These are phyloP conservation scores for Erebia aethiops DNA, from an alignment of 2,888 invertebrate genomes.

Conservation along the genomic window DNA sequence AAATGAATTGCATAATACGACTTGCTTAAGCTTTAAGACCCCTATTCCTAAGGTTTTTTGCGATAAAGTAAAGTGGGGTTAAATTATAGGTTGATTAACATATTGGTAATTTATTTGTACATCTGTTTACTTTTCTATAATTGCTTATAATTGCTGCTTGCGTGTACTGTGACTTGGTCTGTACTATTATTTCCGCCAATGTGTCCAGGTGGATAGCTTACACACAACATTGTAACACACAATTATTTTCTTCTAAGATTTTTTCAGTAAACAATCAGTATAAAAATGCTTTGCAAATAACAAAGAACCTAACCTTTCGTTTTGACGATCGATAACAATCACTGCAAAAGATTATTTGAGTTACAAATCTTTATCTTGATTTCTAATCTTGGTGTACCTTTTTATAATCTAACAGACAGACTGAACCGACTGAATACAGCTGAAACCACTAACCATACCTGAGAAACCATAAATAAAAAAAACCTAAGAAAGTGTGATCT, in stretches of 20 bases:
- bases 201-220: not conserved
- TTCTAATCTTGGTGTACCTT: no score
- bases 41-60: conserved; percentile 29
- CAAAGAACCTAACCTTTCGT: no score
- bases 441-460: no score
- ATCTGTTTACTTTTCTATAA: conserved; percentile 24
- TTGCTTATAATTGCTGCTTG: not conserved
- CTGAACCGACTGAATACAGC: no score
- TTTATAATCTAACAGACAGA: no score
- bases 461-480: no score
- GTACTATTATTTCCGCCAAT: not conserved
- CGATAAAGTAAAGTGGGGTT: conserved; percentile 16
- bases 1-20: conserved; percentile 23
- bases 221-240: not conserved
- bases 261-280: no score
- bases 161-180: not conserved
- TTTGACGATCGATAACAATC: no score
- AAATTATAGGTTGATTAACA: conserved; percentile 28
- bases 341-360: no score
- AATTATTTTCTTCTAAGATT: not conserved
- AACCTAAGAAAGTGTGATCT: no score
- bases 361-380: no score
- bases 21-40: conserved; percentile 34
- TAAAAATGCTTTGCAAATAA: no score
- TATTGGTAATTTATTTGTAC: conserved; percentile 23